Conservation (phyloP, 2,797 vertebrate species). For the Semotilus atromaculatus region DNA sequence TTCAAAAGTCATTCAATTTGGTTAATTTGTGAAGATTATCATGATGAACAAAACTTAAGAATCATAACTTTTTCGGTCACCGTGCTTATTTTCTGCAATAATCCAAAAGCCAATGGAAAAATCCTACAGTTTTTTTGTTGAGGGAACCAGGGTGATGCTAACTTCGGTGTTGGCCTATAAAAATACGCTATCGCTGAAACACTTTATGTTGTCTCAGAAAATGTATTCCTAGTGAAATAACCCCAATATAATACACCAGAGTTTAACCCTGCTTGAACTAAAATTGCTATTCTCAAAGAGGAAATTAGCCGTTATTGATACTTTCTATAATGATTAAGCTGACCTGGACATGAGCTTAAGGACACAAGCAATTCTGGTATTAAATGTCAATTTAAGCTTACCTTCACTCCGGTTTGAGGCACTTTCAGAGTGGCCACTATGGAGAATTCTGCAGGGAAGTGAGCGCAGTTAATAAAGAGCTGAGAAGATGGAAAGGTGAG, state of each 20-base stretch:
- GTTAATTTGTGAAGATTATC: not conserved
- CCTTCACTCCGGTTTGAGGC: conserved; percentile 74
- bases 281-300: not conserved
- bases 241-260: not conserved
- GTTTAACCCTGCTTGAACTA: not conserved
- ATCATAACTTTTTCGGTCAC: not conserved
- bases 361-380: not conserved
- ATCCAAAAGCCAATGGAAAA: not conserved
- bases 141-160: not conserved
- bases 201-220: not conserved
- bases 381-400: conserved; percentile 54
- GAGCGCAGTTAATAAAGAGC: conserved; percentile 84
- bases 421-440: conserved; percentile 84
- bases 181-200: no score
- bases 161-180: not conserved
- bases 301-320: not conserved
- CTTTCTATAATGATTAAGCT: not conserved
- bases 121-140: not conserved
- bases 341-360: not conserved
- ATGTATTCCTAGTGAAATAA: not conserved
- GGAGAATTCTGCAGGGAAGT: conserved; percentile 90
- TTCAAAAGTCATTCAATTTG: not conserved
- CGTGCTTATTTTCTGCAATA: not conserved
- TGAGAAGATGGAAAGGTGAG: conserved; percentile 84
- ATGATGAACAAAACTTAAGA: not conserved